Conservation (phyloP, 2,113 vertebrate species). For the Lasiurus cinereus region DNA sequence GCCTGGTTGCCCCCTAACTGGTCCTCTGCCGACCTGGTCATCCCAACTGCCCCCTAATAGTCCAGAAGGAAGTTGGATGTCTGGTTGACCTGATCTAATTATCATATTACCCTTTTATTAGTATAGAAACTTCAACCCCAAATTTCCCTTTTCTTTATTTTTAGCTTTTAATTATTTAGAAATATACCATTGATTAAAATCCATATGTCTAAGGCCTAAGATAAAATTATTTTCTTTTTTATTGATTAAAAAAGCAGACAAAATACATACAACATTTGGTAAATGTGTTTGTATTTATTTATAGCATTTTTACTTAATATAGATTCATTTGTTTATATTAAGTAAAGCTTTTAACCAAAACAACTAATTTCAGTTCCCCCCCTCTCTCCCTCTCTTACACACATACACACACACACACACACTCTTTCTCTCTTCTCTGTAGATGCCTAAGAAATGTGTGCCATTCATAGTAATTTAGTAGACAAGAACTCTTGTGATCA, state of each 20-base stretch:
- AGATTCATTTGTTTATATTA: background rate
- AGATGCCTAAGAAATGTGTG: background rate
- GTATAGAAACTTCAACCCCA: background rate
- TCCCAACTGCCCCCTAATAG: too few relatives aligned
- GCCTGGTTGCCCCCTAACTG: too few relatives aligned
- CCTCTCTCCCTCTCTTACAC: background rate
- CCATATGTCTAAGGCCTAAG: background rate
- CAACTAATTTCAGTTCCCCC: background rate
- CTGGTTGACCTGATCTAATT: too few relatives aligned
- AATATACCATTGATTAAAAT: background rate
- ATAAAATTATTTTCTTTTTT: slow-evolving; percentile 26
- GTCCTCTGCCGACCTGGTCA: too few relatives aligned
- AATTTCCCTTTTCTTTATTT: background rate
- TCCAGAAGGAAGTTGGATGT: too few relatives aligned
- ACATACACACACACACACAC: background rate
- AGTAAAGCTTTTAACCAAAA: slow-evolving; percentile 1
- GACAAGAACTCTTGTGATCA: background rate
- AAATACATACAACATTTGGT: background rate
- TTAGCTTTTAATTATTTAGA: background rate
- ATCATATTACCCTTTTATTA: too few relatives aligned
- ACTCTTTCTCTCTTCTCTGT: background rate
- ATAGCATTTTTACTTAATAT: background rate
- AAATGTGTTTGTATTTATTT: slow-evolving; percentile 31
- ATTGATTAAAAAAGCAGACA: slow-evolving; percentile 32
- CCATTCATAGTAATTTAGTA: background rate